Conservation (phyloP, 2,888 invertebrate genomes). For the Acleris holmiana region DNA sequence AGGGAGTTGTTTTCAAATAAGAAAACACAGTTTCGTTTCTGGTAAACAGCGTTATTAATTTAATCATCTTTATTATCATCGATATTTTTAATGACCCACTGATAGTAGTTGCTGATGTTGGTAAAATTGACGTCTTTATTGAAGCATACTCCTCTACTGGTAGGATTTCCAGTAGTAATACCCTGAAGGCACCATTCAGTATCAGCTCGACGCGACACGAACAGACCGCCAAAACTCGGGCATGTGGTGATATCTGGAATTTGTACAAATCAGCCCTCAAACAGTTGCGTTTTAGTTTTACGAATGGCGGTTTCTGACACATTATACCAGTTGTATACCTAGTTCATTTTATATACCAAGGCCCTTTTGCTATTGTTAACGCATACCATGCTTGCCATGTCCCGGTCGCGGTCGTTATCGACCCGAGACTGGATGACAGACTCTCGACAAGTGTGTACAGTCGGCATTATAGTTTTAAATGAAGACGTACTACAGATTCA, state of each 20-base stretch:
- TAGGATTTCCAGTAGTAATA: slow-evolving; percentile 58
- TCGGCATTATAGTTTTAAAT: too few species aligned
- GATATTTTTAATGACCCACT: slow-evolving; percentile 46
- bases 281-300: background rate
- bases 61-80: slow-evolving; percentile 43
- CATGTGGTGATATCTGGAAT: slow-evolving; percentile 66
- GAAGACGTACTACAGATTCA: too few species aligned
- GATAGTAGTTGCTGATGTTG: slow-evolving; percentile 45
- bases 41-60: background rate
- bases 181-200: slow-evolving; percentile 61
- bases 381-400: too few species aligned
- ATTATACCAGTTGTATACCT: too few species aligned
- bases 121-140: slow-evolving; percentile 62
- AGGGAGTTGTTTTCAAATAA: too few species aligned
- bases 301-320: too few species aligned
- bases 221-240: slow-evolving; percentile 71
- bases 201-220: slow-evolving; percentile 47
- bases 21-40: background rate
- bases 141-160: slow-evolving; percentile 57
- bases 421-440: too few species aligned
- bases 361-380: too few species aligned
- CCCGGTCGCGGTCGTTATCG: too few species aligned
- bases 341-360: too few species aligned
- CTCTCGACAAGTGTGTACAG: too few species aligned
- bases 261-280: too few species aligned